phyloP scores from a whole-genome alignment of 2,797 vertebrate genomes.

The Tachyglossus aculeatus region DNA sequence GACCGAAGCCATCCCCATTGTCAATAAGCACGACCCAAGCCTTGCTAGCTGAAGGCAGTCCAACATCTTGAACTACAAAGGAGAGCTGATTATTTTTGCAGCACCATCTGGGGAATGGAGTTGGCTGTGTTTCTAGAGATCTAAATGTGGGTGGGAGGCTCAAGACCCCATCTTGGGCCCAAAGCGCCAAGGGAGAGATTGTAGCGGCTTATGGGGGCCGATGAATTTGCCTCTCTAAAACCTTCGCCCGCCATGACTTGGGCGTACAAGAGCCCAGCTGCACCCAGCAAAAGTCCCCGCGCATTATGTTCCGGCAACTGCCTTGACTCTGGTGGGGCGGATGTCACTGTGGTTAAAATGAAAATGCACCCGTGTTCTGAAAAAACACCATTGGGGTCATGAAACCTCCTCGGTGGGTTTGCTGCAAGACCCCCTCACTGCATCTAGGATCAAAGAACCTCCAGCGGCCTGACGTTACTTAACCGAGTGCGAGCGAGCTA shows the following conservation, averaged over 20 bases:
- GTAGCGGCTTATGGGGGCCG: neutral
- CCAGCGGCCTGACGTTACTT: neutral
- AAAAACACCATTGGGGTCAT: constrained; percentile 36
- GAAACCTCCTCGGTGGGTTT: constrained; percentile 21
- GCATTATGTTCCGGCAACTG: neutral
- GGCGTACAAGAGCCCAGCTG: neutral
- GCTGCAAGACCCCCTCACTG: neutral
- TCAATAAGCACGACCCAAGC: no score
- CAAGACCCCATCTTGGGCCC: neutral
- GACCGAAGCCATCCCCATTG: no score
- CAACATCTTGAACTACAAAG: neutral
- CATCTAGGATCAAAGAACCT: constrained; percentile 6
- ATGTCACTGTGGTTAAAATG: constrained; percentile 54
- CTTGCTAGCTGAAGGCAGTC: no score
- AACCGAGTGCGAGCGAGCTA: no score
- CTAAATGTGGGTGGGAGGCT: no score
- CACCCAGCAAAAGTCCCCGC: constrained; percentile 4
- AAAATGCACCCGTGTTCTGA: constrained; percentile 19
- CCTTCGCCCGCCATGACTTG: neutral
- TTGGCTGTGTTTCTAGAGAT: neutral
- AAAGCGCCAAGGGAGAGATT: no score
- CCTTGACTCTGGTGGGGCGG: constrained; percentile 33
- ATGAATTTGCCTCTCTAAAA: neutral
- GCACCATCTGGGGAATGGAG: neutral
- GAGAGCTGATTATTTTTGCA: neutral